phyloP scores from a whole-genome alignment of 2,888 invertebrate genomes.

The Coecobrya sp. region DNA sequence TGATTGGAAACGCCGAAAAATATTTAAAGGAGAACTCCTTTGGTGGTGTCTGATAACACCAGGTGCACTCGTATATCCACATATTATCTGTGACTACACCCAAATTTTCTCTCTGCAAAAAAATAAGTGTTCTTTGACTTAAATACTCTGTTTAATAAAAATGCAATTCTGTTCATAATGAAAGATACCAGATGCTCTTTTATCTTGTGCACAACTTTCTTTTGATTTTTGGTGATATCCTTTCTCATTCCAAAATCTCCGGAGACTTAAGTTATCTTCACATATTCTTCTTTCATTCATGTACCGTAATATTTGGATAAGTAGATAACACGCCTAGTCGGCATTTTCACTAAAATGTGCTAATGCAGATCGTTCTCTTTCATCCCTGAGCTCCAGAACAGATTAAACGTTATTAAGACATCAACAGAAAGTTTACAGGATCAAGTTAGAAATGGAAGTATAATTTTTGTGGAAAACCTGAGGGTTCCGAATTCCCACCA shows the following conservation, averaged over 20 bases:
- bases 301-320: constrained; percentile 8
- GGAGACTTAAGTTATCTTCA: neutral
- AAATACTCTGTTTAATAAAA: neutral
- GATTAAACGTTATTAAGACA: constrained; percentile 19
- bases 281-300: neutral
- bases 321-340: constrained; percentile 13
- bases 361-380: neutral
- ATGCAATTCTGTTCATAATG: neutral
- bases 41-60: constrained; percentile 32
- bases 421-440: neutral
- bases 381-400: neutral
- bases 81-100: constrained; percentile 22
- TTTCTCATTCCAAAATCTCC: neutral
- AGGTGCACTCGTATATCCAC: neutral
- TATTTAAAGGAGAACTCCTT: neutral
- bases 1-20: constrained; percentile 15
- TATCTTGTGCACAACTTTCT: constrained; percentile 1
- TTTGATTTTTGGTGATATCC: constrained; percentile 6
- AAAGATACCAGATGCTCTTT: constrained; percentile 21
- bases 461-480: constrained; percentile 53
- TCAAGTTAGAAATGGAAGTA: neutral
- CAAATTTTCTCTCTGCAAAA: neutral
- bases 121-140: neutral
- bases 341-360: neutral
- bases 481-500: constrained; percentile 50